Conservation (phyloP, 2,888 invertebrate species). For the Xanthia icteritia region DNA sequence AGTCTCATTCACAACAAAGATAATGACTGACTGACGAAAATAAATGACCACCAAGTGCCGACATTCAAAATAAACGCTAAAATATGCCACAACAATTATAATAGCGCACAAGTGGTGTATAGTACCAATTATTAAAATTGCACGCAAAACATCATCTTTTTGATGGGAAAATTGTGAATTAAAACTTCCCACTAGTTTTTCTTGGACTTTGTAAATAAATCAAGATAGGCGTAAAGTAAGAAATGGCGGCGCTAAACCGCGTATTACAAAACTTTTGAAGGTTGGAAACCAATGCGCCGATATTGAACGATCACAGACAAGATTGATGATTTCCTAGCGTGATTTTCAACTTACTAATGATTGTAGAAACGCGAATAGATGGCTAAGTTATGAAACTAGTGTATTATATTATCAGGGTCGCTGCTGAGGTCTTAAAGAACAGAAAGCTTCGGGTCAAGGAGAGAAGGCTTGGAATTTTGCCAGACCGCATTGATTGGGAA, state of each 20-base stretch:
- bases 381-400: slow-evolving; percentile 60
- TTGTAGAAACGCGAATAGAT: slow-evolving; percentile 33
- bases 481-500: slow-evolving; percentile 59
- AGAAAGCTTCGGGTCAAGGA: slow-evolving; percentile 78
- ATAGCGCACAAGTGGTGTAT: not conserved
- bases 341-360: slow-evolving; percentile 41
- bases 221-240: not conserved
- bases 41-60: not conserved
- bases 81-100: not conserved
- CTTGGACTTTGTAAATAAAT: not conserved
- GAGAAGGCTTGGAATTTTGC: slow-evolving; percentile 74
- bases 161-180: not conserved
- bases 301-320: slow-evolving; percentile 21
- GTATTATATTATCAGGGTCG: slow-evolving; percentile 65
- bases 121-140: not conserved
- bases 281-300: slow-evolving; percentile 11
- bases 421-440: slow-evolving; percentile 66
- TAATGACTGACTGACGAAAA: not conserved
- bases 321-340: slow-evolving; percentile 49
- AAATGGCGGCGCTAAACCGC: not conserved
- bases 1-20: not conserved
- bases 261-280: slow-evolving; percentile 9
- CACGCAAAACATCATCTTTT: not conserved
- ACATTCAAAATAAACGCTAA: slow-evolving; percentile 7
- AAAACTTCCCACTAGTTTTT: not conserved